Conservation (phyloP, 2,797 vertebrate species). For the Anabacerthia variegaticeps region DNA sequence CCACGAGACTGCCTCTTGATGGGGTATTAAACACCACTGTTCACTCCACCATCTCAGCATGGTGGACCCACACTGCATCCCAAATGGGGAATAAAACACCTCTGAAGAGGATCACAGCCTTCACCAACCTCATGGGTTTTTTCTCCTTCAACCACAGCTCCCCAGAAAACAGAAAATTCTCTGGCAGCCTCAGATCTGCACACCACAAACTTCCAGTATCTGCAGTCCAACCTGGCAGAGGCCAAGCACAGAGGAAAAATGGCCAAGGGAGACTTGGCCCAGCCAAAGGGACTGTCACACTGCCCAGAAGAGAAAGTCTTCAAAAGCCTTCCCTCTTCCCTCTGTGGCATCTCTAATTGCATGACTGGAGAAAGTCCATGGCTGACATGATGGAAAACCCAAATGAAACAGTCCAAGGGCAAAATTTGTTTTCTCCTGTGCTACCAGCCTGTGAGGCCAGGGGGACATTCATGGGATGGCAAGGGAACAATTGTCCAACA, state of each 20-base stretch:
- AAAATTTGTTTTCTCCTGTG: not conserved
- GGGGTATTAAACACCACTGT: rapidly evolving
- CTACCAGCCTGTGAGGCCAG: not conserved
- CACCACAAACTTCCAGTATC: not conserved
- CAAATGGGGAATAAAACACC: not conserved
- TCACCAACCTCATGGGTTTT: not conserved
- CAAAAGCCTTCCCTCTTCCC: not conserved
- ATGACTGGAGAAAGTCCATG: not conserved
- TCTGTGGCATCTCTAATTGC: not conserved
- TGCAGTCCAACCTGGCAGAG: not conserved
- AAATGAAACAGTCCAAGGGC: not conserved
- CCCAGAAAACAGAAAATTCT: not conserved
- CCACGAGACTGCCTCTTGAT: not conserved
- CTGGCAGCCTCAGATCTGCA: not conserved
- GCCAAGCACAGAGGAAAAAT: not conserved
- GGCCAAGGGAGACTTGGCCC: not conserved
- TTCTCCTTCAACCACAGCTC: not conserved
- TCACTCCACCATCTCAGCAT: not conserved
- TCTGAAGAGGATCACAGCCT: not conserved
- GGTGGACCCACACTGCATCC: not conserved
- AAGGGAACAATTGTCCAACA: rapidly evolving
- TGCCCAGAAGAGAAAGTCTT: not conserved
- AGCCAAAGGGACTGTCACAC: rapidly evolving
- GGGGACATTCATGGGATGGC: rapidly evolving
- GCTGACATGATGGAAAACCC: not conserved